Base-by-base conservation (phyloP, 23 tunicate species). In the Diplosoma virens region DNA sequence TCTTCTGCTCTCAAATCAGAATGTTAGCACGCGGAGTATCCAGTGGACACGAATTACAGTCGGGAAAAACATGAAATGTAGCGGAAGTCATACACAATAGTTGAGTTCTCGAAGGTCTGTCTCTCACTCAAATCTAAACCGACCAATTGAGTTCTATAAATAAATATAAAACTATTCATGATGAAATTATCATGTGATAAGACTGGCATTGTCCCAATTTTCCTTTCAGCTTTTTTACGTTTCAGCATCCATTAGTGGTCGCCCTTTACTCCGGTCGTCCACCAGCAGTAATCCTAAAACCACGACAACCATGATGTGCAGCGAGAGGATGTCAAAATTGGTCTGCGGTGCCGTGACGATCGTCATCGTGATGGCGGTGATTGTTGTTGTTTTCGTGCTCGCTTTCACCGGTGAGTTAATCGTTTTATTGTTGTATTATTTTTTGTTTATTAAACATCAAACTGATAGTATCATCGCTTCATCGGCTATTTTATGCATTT, bases 171-270 rank as follows among this genome's bases (percentile, higher is more conserved):
- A n/a, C n/a, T n/a, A n/a, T n/a, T n/a, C n/a, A n/a, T n/a, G n/a
- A n/a, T n/a, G n/a, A n/a, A n/a, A n/a, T n/a, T n/a, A n/a, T n/a
- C n/a, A n/a, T n/a, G n/a, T n/a, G n/a, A n/a, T n/a, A n/a, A n/a
- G n/a, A n/a, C n/a, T 14, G 50, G 50, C 50, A 41, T 41, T 41
- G 9, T 41, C 50, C 9, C 14, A 41, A 41, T 14, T 7, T 7
- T 7, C 9, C 50, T 41, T 41, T 41, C 50, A 7, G 9, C 50
- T 55, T 61, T 9, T 27, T 61, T 61, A n/a, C n/a, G n/a, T n/a
- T n/a, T n/a, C n/a, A 61, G 69, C 9, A 4, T 61, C 69, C 17
- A 61, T 61, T n/a, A 61, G 69, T n/a, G 69, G 34, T 29, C 69
- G 69, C 7, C 69, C 69, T 3, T 29, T 61, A 29, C 18, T 61